Evolutionary conservation across 2,113 vertebrate species (phyloP).

Genomic region (Noctilio leporinus): DNA sequence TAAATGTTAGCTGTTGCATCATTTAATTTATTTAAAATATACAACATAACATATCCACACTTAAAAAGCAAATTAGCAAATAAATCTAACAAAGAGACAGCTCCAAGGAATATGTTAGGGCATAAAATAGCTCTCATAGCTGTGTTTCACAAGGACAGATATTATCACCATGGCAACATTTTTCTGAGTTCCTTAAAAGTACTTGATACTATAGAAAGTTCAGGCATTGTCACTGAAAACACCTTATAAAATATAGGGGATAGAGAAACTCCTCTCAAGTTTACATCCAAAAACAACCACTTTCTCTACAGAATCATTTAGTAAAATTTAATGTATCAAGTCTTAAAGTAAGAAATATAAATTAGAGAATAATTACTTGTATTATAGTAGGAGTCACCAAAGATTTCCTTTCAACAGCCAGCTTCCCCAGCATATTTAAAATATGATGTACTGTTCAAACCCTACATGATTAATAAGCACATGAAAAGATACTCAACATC

Average conservation of each 20-base stretch:
- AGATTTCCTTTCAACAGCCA: slow-evolving; percentile 13
- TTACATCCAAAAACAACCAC: not conserved
- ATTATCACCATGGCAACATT: slow-evolving; percentile 35
- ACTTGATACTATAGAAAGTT: not conserved
- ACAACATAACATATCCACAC: not conserved
- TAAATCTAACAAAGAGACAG: not conserved
- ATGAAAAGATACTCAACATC: not conserved
- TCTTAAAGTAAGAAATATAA: slow-evolving; percentile 26
- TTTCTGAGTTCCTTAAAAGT: not conserved
- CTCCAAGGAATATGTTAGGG: not conserved
- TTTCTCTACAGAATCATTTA: not conserved
- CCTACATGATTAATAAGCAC: not conserved
- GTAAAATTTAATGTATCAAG: slow-evolving; percentile 1
- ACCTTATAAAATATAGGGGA: not conserved
- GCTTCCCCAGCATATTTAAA: not conserved
- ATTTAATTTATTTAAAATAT: slow-evolving; percentile 20
- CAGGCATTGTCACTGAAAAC: not conserved
- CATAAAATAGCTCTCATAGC: not conserved
- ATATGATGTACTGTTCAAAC: not conserved
- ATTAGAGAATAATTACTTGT: not conserved
- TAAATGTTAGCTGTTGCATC: not conserved
- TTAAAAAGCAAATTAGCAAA: slow-evolving; percentile 12
- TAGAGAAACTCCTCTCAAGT: not conserved
- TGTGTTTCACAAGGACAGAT: not conserved
- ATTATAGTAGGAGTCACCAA: not conserved